Conservation (phyloP, 2,113 vertebrate species). For the Gymnobelideus leadbeateri region DNA sequence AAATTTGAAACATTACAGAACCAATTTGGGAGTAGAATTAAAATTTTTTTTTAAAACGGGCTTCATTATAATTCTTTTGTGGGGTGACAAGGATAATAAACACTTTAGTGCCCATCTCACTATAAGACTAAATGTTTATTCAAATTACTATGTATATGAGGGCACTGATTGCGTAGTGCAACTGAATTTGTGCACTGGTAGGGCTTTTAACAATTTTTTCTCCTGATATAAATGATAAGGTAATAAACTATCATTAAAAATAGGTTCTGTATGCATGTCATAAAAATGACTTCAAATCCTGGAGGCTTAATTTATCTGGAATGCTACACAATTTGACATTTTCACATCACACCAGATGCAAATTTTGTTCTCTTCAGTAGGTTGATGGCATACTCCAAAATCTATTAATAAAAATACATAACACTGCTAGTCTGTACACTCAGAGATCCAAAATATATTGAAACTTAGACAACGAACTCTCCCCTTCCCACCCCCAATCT, state of each 20-base stretch:
- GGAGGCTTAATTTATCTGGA: conserved; percentile 28
- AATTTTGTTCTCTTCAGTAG: background rate
- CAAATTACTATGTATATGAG: background rate
- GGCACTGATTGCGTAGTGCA: background rate
- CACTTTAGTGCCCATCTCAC: background rate
- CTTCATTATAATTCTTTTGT: conserved; percentile 3
- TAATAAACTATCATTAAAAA: background rate
- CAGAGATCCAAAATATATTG: conserved; percentile 16
- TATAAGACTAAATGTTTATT: background rate
- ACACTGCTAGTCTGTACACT: background rate
- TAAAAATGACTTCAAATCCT: conserved; percentile 8
- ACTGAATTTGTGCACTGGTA: background rate
- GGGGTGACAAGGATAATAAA: background rate
- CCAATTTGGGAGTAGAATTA: conserved; percentile 55
- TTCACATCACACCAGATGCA: conserved; percentile 13
- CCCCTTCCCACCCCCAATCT: background rate
- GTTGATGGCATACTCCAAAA: conserved; percentile 38
- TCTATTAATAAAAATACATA: conserved; percentile 43
- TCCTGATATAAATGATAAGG: background rate
- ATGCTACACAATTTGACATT: conserved; percentile 16
- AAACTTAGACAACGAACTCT: conserved; percentile 6
- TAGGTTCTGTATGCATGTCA: background rate
- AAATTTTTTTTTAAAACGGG: conserved; percentile 32
- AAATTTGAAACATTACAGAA: conserved; percentile 25
- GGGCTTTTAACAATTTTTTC: background rate